Base-by-base conservation (phyloP, 2,113 vertebrate genomes). In the Chauna torquata region DNA sequence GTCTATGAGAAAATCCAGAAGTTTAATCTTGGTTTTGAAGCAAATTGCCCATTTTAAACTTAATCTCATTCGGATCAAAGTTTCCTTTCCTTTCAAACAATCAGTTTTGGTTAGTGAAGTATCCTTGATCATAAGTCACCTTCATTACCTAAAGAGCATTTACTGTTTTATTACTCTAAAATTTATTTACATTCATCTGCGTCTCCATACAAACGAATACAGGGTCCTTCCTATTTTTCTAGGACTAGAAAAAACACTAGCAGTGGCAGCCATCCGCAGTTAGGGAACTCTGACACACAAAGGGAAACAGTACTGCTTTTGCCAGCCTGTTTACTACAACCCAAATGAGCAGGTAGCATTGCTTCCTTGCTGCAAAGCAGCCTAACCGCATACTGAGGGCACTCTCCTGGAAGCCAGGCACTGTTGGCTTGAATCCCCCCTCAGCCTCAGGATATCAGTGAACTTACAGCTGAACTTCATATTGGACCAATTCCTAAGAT, bases 11-110 rank as follows among this genome's bases (percentile, higher is more conserved):
- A 90, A 92, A 83, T 42, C 32, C 55, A 52, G 66, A 24, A 18
- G 45, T 42, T 92, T 94, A 90, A 95, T 87, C 85, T 85, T 76
- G 64, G 55, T 64, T 88, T 88, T 88, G 86, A 94, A 86, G 82
- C 71, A 77, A 32, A 86, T 42, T 74, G 75, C 66, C 40, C 45
- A 47, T 28, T 62, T 77, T 17, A 84, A 96, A 92, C 78, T 86
- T 95, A 86, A 96, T 92, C 93, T 83, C 58, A 82, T 92, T 75
- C 95, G 59, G 68, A 92, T 96, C 80, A 97, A 90, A 86, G 82
- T 64, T 86, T 85, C 50, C 40, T 82, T 91, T 89, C 62, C 62
- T 75, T 96, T 93, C 88, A 77, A 96, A 76, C 80, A 38, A 83
- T 88, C 94, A 93, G 12, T 24, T 83, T 64, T 40, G 34, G 64